A percentile compares a stretch with the other conserved stretches of the same genome.
Conservation (phyloP, 2,113 vertebrate species). For the Oreotrochilus melanogaster region DNA sequence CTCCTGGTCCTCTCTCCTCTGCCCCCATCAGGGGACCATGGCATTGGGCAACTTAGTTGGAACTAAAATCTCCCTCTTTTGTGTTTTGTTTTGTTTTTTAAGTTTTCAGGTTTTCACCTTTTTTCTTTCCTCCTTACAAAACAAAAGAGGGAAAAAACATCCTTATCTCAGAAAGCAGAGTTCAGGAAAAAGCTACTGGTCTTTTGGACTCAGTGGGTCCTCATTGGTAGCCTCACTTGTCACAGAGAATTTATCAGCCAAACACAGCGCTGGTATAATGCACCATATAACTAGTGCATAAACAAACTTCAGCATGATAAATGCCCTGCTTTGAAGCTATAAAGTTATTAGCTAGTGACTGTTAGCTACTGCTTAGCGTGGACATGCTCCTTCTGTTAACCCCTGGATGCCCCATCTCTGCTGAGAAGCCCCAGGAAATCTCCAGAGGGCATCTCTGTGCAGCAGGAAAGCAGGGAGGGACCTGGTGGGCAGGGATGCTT, state of each 20-base stretch:
- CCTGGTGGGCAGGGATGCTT: background rate
- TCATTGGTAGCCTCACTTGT: slow-evolving; percentile 63
- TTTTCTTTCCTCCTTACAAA: slow-evolving; percentile 8
- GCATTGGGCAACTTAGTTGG: background rate
- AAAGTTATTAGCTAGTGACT: slow-evolving; percentile 86
- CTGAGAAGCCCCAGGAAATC: background rate
- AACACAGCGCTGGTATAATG: slow-evolving; percentile 81
- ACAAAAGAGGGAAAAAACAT: slow-evolving; percentile 62
- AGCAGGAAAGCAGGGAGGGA: background rate
- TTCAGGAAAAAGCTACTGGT: slow-evolving; percentile 76
- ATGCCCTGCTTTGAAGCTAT: slow-evolving; percentile 86
- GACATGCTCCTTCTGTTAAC: slow-evolving; percentile 64
- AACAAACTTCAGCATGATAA: slow-evolving; percentile 91
- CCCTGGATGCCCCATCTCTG: background rate
- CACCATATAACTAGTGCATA: slow-evolving; percentile 84
- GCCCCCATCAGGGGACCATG: fast-evolving
- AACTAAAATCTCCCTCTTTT: background rate
- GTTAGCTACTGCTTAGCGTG: slow-evolving; percentile 75
- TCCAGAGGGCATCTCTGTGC: background rate
- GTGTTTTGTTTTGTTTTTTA: background rate
- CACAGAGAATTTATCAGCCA: slow-evolving; percentile 81
- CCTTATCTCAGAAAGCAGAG: slow-evolving; percentile 68
- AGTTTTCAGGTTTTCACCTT: background rate
- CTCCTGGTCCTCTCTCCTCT: background rate
- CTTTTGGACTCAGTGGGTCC: slow-evolving; percentile 69